Percentiles rank a stretch among this genome's conserved stretches.
These are phyloP conservation scores for Apamea crenata DNA, from an alignment of 2,888 invertebrate species.

Conservation along the genomic window DNA sequence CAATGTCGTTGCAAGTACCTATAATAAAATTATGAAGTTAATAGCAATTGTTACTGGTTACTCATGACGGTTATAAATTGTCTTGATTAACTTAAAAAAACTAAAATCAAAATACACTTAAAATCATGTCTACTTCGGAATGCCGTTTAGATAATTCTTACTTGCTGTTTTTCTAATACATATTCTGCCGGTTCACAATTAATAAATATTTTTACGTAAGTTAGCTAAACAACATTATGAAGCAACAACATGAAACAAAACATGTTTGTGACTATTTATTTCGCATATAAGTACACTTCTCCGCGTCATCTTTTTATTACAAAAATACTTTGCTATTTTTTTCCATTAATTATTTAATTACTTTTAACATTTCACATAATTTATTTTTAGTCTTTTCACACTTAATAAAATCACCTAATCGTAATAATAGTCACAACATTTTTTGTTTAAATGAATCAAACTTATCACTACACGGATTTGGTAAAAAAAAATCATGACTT, in stretches of 20 bases:
- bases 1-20: conserved; percentile 69
- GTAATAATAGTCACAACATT: conserved; percentile 77
- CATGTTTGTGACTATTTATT: conserved; percentile 73
- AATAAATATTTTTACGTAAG: conserved; percentile 58
- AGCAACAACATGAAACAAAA: conserved; percentile 62
- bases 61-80: conserved; percentile 53
- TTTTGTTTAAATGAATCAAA: conserved; percentile 68
- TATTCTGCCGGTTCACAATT: conserved; percentile 10
- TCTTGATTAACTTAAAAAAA: conserved; percentile 54
- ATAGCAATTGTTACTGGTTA: conserved; percentile 56
- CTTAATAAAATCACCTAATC: conserved; percentile 24
- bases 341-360: conserved; percentile 6
- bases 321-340: conserved; percentile 45
- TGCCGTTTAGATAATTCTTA: conserved; percentile 43
- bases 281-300: conserved; percentile 65
- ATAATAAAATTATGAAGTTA: conserved; percentile 35
- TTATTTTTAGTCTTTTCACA: conserved; percentile 13
- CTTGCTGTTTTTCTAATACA: conserved; percentile 22
- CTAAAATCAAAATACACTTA: conserved; percentile 56
- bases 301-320: conserved; percentile 29
- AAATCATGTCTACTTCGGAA: conserved; percentile 46
- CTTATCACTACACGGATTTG: conserved; percentile 80
- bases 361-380: conserved; percentile 19
- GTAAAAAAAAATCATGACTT: conserved; percentile 82
- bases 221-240: conserved; percentile 46